phyloP scores from a whole-genome alignment of 2,113 vertebrate species.

The Antechinus flavipes region DNA sequence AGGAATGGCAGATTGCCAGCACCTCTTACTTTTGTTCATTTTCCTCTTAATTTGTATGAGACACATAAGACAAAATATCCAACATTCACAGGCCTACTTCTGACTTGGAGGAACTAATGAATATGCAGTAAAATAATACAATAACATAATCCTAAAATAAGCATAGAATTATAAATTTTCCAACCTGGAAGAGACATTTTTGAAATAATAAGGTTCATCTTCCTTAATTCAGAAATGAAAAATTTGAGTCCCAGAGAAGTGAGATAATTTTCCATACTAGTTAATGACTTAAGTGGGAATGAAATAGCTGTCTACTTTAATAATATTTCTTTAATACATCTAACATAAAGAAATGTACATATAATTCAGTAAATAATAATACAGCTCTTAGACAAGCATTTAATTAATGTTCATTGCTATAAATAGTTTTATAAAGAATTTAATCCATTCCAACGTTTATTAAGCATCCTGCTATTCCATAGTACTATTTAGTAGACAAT shows the following conservation, averaged over 20 bases:
- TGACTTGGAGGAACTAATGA: neutral
- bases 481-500: neutral
- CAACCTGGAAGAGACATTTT: neutral
- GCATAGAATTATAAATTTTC: neutral
- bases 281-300: neutral
- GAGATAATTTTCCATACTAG: neutral
- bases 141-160: slow-evolving; percentile 23
- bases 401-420: neutral
- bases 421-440: neutral
- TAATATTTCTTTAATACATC: neutral
- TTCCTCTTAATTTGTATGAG: slow-evolving; percentile 42
- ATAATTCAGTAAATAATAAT: neutral
- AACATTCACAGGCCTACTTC: neutral
- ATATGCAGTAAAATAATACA: slow-evolving; percentile 37
- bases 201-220: neutral
- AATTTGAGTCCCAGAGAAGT: neutral
- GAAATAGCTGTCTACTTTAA: neutral
- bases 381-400: neutral
- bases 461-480: neutral
- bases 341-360: neutral
- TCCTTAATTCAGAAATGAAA: neutral
- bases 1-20: slow-evolving; percentile 53
- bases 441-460: neutral
- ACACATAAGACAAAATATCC: slow-evolving; percentile 22
- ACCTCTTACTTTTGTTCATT: slow-evolving; percentile 61